Percentiles rank a stretch among this genome's conserved stretches.
Conservation (phyloP, 2,888 invertebrate species). For the Autographa pulchrina region DNA sequence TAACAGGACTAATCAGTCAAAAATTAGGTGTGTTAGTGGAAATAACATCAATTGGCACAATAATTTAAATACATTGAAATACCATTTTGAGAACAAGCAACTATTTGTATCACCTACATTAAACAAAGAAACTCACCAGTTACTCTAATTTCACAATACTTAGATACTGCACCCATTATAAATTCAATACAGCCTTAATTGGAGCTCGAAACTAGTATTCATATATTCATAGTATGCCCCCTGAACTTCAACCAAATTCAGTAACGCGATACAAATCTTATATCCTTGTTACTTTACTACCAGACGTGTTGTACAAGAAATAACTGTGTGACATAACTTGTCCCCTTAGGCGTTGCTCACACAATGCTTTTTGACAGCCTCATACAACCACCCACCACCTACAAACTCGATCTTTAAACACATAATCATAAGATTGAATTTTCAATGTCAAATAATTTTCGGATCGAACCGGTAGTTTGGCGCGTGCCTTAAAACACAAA, state of each 20-base stretch:
- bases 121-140: slow-evolving; percentile 13
- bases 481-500: slow-evolving; percentile 68
- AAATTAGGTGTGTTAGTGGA: too few relatives aligned
- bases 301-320: slow-evolving; percentile 81
- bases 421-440: slow-evolving; percentile 56
- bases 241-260: slow-evolving; percentile 78
- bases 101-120: slow-evolving; percentile 25
- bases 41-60: too few relatives aligned
- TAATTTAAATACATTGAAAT: neutral
- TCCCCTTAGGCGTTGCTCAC: slow-evolving; percentile 81
- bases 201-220: slow-evolving; percentile 49
- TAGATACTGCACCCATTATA: slow-evolving; percentile 30
- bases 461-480: slow-evolving; percentile 56
- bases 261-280: slow-evolving; percentile 80
- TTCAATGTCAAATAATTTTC: slow-evolving; percentile 40
- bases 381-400: slow-evolving; percentile 46
- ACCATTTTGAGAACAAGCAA: slow-evolving; percentile 32
- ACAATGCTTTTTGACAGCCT: slow-evolving; percentile 71
- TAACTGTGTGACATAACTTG: slow-evolving; percentile 82
- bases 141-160: slow-evolving; percentile 33
- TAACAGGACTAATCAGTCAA: too few relatives aligned
- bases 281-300: slow-evolving; percentile 86
- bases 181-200: slow-evolving; percentile 47
- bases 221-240: slow-evolving; percentile 62
- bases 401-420: slow-evolving; percentile 42